A percentile compares a stretch with the other conserved stretches of the same genome.
Evolutionary conservation across 35 echinoderm and acorn worm genomes (phyloP).

Genomic region (Amphiura filiformis): DNA sequence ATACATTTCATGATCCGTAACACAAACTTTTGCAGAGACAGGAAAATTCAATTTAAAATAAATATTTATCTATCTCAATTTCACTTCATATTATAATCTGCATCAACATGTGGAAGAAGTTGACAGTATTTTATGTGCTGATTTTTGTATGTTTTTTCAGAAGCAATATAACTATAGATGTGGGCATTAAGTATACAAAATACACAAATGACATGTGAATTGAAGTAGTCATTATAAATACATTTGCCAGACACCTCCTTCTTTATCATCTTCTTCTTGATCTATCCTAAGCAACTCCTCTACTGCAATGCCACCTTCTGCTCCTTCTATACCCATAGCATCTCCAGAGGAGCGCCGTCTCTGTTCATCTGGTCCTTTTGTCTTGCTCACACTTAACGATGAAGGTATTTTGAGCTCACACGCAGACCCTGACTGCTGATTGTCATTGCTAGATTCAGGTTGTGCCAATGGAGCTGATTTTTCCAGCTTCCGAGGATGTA

Average conservation of each 20-base stretch:
- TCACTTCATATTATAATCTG: neutral
- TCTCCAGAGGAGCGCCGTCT: neutral
- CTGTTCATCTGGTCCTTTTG: neutral
- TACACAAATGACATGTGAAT: neutral
- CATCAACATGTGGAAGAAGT: neutral
- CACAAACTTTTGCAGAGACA: no score
- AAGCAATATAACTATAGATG: neutral
- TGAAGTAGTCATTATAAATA: constrained; percentile 32
- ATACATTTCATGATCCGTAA: no score
- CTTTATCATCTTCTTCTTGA: constrained; percentile 22
- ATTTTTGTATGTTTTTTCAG: neutral
- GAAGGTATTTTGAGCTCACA: neutral
- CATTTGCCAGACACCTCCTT: constrained; percentile 57
- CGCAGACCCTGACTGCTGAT: neutral
- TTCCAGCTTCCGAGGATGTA: neutral
- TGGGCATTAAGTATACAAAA: neutral
- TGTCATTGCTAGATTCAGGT: neutral
- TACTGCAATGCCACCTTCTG: neutral
- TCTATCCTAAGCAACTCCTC: neutral
- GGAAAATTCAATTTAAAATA: no score
- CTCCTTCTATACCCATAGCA: neutral
- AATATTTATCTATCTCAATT: no score
- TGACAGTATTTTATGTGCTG: neutral
- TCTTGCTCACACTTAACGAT: no score
- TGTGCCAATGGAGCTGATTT: neutral